Evolutionary conservation across 2,113 vertebrate genomes (phyloP), one percentile per base, ranked within the genome.

Genomic region (Tympanuchus pallidicinctus): DNA sequence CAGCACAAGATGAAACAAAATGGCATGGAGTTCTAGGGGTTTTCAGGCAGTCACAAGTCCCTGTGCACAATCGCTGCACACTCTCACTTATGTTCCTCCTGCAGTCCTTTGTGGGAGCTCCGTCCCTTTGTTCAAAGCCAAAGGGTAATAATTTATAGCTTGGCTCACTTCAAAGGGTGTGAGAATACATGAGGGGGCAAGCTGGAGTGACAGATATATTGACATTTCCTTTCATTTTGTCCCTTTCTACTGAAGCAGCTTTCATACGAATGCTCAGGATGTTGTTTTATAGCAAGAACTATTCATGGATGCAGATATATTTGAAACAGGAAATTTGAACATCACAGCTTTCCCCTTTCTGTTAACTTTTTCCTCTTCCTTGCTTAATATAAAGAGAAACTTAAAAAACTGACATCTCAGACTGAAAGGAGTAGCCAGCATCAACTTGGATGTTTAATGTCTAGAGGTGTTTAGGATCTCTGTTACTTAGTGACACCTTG

Each of bases 201-300:
- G 88, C 88, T 91, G 94, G 83, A 83, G 17, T 77, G 61, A 67
- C 67, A 52, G 25, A 21, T n/a, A 16, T 8, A 24, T 6, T 77
- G 64, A 60, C 20, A 54, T 91, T 95, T 96, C 94, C 91, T 92
- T 72, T 79, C 11, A 25, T 89, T 94, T 89, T 80, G 75, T 80
- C 72, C 34, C n/a, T 61, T 64, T 57, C 63, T 81, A 60, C 25
- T 81, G 50, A 88, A 91, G 77, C 45, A 84, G 32, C 45, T 91
- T 93, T 70, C 86, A 81, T 91, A 47, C 80, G 40, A 90, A 93
- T 50, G 36, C 21, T 32, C 89, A 91, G 91, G 93, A 96, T 96
- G 76, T 94, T 93, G 65, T 59, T 93, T 67, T 69, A 22, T 78
- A 64, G 70, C 40, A 30, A 81, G 57, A 84, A 16, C 81, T 96